Evolutionary conservation across 2,888 invertebrate genomes (phyloP), one percentile per base, ranked within the genome.

Genomic region (Drosophila greeni): DNA sequence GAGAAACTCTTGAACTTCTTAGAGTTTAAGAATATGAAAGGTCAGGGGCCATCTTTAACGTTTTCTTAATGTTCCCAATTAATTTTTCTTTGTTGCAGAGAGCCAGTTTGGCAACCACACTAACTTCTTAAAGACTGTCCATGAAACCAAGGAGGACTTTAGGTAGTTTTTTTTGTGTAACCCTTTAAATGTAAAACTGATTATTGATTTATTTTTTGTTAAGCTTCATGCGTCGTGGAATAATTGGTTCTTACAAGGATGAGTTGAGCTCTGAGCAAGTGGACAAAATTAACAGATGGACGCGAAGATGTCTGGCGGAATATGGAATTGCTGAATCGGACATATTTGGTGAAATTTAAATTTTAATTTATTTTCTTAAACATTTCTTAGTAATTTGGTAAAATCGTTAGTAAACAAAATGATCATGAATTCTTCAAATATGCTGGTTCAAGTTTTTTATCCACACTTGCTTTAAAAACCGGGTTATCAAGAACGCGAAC

Each of bases 21-120:
- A 34, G 67, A 70, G 5, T 80, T 80, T 61, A 62, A 75, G 1
- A 67, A 57, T 29, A 80, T 79, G 76, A 76, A 73, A 54, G 66
- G 80, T 79, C 20, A 16, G 43, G 2, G 5, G 2, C 4, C 3
- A 2, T 18, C 11, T 42, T 40, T n/a, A 23, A 40, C 0, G 5
- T 23, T 8, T 5, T n/a, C 1, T 3, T 16, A 23, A 2, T 11
- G 11, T 29, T 29, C 11, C 11, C 14, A 23, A 31, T 11, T 26
- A 29, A 16, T 8, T 14, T 2, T 0, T 2, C 23, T 40, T 36
- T 6, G 1, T 37, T 49, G 9, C 12, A 71, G 72, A 16, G 2
- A 34, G 29, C 53, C 26, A 60, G 14, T 47, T n/a, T 24, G 49
- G 20, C 12, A 72, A 72, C 23, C 24, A 34, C 3, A 65, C 70